Percentiles rank a stretch among this genome's conserved stretches.
phyloP scores from a whole-genome alignment of 1,140 invertebrate species.

The Augochlora pura region DNA sequence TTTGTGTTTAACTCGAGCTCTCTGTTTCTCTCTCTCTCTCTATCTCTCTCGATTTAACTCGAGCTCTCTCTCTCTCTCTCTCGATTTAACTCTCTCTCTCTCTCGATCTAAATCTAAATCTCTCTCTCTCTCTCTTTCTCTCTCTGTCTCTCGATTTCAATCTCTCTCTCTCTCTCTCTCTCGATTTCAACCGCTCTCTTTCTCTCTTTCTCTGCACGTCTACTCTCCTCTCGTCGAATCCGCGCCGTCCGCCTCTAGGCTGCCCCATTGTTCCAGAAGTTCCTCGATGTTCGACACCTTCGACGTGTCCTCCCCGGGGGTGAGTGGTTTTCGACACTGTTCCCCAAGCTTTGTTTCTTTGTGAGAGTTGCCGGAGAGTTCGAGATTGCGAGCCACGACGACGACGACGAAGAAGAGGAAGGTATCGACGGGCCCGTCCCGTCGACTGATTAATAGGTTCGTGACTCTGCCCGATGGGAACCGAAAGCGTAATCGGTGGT shows the following conservation, averaged over 20 bases:
- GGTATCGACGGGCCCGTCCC: too few relatives aligned
- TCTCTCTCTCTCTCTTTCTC: conserved; percentile 1
- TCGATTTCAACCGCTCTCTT: background rate
- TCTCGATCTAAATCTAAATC: too few relatives aligned
- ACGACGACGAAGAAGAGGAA: background rate
- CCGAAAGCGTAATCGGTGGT: background rate
- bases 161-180: background rate
- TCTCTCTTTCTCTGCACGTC: background rate
- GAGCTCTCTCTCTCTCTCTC: conserved; percentile 7
- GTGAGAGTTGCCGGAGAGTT: background rate
- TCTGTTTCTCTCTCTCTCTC: background rate
- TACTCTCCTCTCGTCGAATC: too few relatives aligned
- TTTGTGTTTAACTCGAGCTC: too few relatives aligned
- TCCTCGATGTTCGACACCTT: background rate
- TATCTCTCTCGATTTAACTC: too few relatives aligned
- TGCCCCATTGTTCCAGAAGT: background rate
- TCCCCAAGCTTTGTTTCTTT: background rate
- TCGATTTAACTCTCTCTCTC: background rate
- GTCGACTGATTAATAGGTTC: background rate
- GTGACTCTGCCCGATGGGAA: too few relatives aligned
- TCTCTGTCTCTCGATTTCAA: background rate
- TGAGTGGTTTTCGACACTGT: background rate
- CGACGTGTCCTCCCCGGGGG: conserved; percentile 4
- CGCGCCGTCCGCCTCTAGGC: too few relatives aligned
- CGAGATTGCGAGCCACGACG: background rate